Evolutionary conservation across 2,113 vertebrate genomes (phyloP), one percentile per base, ranked within the genome.

Genomic region (Triplophysa siluroides): DNA sequence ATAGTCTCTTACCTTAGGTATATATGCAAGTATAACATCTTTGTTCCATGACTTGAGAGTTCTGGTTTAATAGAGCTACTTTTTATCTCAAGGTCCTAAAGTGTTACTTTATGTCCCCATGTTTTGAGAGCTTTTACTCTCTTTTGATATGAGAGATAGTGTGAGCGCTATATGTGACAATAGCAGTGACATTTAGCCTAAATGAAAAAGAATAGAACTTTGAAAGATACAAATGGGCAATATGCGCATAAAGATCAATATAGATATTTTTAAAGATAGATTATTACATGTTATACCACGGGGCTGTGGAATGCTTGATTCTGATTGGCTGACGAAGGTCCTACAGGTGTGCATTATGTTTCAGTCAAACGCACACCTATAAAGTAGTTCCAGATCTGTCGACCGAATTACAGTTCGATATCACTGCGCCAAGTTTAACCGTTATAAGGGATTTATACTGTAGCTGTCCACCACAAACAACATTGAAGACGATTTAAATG

Each of bases 1-100:
- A 11, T 21, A 71, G 13, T 52, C 45, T 18, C 2, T 16, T 26
- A 71, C 47, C 47, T 54, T 54, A 52, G 47, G 47, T 67, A 11
- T 68, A 33, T 67, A 38, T 43, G 19, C 56, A 66, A 21, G 54
- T 29, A 54, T 65, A 41, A 13, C 41, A 38, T 77, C 47, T 83
- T 80, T 80, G 24, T 80, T 58, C 21, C 14, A 19, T 70, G 33
- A 33, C 24, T 72, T 78, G 63, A 47, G 73, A 52, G 65, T 75
- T 83, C 24, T 23, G 54, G 64, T 75, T 66, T 67, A 79, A 76
- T 75, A 62, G 72, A 33, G 24, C 43, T 79, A 50, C 38, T 29
- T 76, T 83, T 73, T 76, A 58, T 71, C 65, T 71, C 71, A 76
- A 68, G 19, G 69, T 45, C 50, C 58, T 65, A 54, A 65, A 23